Evolutionary conservation across 2,888 invertebrate species (phyloP), one percentile per base, ranked within the genome.

Genomic region (Melieria picta): DNA sequence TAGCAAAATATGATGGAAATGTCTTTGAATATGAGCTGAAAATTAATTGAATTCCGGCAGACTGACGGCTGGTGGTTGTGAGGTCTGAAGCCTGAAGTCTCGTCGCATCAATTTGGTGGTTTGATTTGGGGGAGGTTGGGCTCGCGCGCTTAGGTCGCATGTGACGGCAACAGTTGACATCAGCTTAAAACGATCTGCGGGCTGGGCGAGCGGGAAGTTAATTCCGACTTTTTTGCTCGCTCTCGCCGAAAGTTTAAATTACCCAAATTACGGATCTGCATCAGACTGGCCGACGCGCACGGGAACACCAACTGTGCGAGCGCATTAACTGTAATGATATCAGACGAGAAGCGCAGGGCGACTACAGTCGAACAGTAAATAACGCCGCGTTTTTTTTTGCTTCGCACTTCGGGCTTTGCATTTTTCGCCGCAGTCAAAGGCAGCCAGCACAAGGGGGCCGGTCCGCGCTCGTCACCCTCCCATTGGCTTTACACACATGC

Each of bases 241-340:
- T 52, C 13, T 52, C n/a, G 52, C 13, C 13, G 4, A 52, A 52
- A 52, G n/a, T 52, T 52, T 52, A 52, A 52, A 52, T 52, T 52
- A 13, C 52, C 52, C 13, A 52, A 52, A 52, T 52, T 52, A 52
- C 13, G 52, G 4, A 5, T 7, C 13, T 52, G 11, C 13, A 52
- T 52, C 9, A 6, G 6, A 9, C 7, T 11, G 16, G 57, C 7
- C 16, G 13, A 30, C n/a, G 43, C 43, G 13, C 5, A 10, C 47
- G 7, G 7, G 46, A 56, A 61, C 69, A 61, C 55, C 61, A 57
- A 46, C 65, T 57, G 65, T 57, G 65, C 47, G 55, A 55, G 55
- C 69, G 45, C 16, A 61, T 62, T 69, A 69, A 69, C 46, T 50
- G 61, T 62, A 56, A 62, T 42, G 46, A 58, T 42, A 13, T 7